Percentiles rank a stretch among this genome's conserved stretches.
phyloP scores from a whole-genome alignment of 2,113 vertebrate species.

The Melanocharis versteri region DNA sequence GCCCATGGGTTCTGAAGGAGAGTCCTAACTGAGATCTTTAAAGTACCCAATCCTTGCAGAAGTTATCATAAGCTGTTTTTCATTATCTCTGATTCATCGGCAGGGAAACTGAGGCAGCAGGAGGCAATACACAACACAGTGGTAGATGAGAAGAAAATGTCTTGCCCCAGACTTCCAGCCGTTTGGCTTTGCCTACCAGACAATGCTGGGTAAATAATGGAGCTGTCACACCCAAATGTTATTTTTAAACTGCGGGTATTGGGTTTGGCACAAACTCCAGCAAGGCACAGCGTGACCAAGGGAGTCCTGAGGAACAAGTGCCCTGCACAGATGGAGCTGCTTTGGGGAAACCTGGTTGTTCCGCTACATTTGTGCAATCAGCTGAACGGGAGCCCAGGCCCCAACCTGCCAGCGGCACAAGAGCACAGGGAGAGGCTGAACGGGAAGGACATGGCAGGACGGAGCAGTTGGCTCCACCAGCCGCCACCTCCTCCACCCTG shows the following conservation, averaged over 20 bases:
- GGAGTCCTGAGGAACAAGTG: slow-evolving; percentile 27
- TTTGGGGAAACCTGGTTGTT: slow-evolving; percentile 1
- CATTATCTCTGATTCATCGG: background rate
- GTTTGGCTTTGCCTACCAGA: background rate
- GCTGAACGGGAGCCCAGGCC: background rate
- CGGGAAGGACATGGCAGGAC: accelerated
- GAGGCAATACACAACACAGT: background rate
- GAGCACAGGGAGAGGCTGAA: background rate
- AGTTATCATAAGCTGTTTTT: background rate
- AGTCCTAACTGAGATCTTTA: background rate
- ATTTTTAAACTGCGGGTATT: background rate
- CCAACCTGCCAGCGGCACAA: background rate
- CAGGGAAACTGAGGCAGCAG: slow-evolving; percentile 47
- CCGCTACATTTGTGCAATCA: background rate
- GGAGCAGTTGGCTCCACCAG: background rate
- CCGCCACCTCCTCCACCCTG: background rate
- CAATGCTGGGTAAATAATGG: slow-evolving; percentile 13
- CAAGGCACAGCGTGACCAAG: background rate
- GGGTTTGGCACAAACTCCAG: slow-evolving; percentile 20
- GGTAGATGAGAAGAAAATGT: background rate
- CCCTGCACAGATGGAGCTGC: slow-evolving; percentile 30
- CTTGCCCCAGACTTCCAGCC: background rate
- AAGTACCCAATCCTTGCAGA: background rate
- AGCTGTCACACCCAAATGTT: slow-evolving; percentile 30
- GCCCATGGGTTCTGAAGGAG: background rate